Evolutionary conservation across 2,113 vertebrate species (phyloP).

Genomic region (Erpornis zantholeuca): DNA sequence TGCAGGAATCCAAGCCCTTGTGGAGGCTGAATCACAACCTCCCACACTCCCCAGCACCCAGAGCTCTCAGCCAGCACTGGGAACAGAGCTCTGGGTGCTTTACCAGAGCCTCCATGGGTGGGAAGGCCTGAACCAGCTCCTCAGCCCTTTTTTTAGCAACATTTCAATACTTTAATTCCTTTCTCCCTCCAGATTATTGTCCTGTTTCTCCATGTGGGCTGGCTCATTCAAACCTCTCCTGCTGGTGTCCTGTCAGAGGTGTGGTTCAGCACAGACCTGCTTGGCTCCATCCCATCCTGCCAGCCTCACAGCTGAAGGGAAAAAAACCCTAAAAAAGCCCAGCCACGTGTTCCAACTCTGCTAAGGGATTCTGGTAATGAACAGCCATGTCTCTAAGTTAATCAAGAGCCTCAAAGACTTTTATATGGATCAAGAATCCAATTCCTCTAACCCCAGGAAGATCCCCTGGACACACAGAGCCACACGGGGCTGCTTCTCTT

Average conservation of each 20-base stretch:
- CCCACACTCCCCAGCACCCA: background rate
- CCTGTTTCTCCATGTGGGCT: background rate
- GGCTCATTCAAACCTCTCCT: background rate
- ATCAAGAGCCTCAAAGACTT: background rate
- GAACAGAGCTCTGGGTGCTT: background rate
- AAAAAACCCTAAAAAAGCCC: background rate
- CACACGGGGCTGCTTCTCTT: background rate
- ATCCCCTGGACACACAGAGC: background rate
- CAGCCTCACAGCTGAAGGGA: background rate
- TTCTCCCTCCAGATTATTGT: background rate
- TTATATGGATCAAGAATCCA: background rate
- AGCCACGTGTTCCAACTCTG: background rate
- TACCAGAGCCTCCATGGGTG: background rate
- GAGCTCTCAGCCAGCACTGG: background rate
- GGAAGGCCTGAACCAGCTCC: background rate
- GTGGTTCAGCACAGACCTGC: rapidly evolving
- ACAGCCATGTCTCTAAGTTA: background rate
- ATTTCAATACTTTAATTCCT: background rate
- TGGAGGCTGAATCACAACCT: background rate
- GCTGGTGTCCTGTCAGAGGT: background rate
- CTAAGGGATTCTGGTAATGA: background rate
- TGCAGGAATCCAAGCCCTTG: background rate
- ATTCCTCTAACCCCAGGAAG: background rate
- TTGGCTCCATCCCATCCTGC: background rate
- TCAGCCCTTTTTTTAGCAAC: background rate